These are phyloP conservation scores for Rhyzopertha dominica DNA, from an alignment of 1,140 invertebrate genomes.

Conservation along the genomic window DNA sequence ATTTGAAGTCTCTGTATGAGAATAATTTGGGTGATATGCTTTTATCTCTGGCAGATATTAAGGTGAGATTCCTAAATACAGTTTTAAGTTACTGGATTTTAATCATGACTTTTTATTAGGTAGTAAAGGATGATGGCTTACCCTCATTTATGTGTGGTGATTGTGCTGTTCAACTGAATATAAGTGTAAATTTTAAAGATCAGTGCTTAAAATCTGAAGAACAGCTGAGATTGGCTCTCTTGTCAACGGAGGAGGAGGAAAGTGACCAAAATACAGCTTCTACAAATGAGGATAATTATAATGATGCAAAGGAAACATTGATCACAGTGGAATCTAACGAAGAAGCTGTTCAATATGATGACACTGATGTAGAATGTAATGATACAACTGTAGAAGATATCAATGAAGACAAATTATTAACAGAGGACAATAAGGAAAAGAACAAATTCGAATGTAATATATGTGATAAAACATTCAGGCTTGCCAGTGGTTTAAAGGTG, in stretches of 20 bases:
- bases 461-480: slow-evolving; percentile 29
- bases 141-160: slow-evolving; percentile 29
- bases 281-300: too few relatives aligned
- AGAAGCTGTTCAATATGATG: too few relatives aligned
- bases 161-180: slow-evolving; percentile 27
- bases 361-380: too few relatives aligned
- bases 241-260: slow-evolving; percentile 1
- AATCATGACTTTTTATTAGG: slow-evolving; percentile 19
- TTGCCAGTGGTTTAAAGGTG: slow-evolving; percentile 19
- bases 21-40: slow-evolving; percentile 26
- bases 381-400: neutral
- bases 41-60: slow-evolving; percentile 22
- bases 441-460: slow-evolving; percentile 20
- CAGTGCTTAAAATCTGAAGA: slow-evolving; percentile 28
- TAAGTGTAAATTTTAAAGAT: slow-evolving; percentile 27
- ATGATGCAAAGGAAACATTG: too few relatives aligned
- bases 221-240: slow-evolving; percentile 21
- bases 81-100: slow-evolving; percentile 1
- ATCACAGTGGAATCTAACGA: too few relatives aligned
- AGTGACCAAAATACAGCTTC: too few relatives aligned
- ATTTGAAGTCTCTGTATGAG: slow-evolving; percentile 28
- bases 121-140: slow-evolving; percentile 25
- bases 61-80: slow-evolving; percentile 20
- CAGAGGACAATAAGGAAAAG: neutral
- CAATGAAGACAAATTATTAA: slow-evolving; percentile 2